Percentiles rank a stretch among this genome's conserved stretches.
Conservation (phyloP, 1,140 invertebrate genomes). For the Brachionus asplanchnoidis region DNA sequence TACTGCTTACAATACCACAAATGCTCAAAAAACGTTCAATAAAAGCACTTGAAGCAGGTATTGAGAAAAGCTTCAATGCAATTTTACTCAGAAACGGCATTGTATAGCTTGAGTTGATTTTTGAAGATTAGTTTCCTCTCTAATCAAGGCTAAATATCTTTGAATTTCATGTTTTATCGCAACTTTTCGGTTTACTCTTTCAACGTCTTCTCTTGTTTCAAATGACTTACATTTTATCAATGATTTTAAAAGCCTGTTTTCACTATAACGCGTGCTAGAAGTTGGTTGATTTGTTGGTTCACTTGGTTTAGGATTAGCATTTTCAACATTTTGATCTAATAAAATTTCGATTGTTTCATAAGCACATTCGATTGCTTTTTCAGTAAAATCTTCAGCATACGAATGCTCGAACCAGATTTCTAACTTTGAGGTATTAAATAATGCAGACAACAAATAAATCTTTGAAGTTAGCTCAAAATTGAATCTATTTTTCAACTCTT, state of each 20-base stretch:
- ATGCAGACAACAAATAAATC: neutral
- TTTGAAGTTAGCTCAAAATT: neutral
- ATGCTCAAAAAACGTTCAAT: constrained; percentile 6
- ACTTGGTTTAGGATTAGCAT: neutral
- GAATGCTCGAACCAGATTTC: neutral
- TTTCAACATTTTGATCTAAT: neutral
- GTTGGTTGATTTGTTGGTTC: neutral
- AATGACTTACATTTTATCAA: neutral
- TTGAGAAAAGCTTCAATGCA: neutral
- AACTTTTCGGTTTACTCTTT: no score
- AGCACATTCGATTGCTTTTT: neutral
- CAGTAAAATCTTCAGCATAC: neutral
- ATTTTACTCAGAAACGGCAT: no score
- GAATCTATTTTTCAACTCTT: neutral
- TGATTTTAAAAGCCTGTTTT: neutral
- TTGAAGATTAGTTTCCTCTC: no score
- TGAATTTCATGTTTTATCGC: no score
- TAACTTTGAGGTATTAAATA: neutral
- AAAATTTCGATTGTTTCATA: neutral
- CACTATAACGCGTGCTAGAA: neutral
- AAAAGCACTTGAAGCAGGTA: neutral
- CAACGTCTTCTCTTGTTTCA: no score
- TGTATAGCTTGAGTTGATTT: no score
- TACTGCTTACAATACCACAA: neutral
- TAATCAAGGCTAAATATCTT: no score